Evolutionary conservation across 2,888 invertebrate genomes (phyloP).

Genomic region (Drosophila tripunctata): DNA sequence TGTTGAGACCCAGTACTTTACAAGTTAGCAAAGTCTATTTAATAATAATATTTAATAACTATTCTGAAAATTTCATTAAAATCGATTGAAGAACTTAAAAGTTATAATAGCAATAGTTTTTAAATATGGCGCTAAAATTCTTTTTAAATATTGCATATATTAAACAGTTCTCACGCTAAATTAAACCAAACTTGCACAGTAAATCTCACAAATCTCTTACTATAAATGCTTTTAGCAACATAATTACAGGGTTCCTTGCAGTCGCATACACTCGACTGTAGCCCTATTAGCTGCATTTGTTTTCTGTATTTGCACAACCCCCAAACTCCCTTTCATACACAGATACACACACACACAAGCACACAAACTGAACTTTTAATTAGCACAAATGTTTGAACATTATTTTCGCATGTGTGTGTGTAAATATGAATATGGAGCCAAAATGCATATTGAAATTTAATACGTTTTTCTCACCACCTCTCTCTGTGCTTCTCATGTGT

Average conservation of each 20-base stretch:
- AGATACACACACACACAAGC: slow-evolving; percentile 15
- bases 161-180: no score
- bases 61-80: no score
- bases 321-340: slow-evolving; percentile 12
- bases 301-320: slow-evolving; percentile 17
- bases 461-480: slow-evolving; percentile 27
- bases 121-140: no score
- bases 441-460: slow-evolving; percentile 52
- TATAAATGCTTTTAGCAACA: no score
- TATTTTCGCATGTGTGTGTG: slow-evolving; percentile 63
- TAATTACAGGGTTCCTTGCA: not conserved
- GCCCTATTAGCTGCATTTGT: slow-evolving; percentile 35
- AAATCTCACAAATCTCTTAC: no score
- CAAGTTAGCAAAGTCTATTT: no score
- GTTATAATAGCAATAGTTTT: no score
- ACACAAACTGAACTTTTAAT: slow-evolving; percentile 63
- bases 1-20: slow-evolving; percentile 5
- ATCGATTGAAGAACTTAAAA: no score
- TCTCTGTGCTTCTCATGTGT: no score
- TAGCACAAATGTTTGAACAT: slow-evolving; percentile 75
- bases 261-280: not conserved
- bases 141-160: no score
- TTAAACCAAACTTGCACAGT: no score
- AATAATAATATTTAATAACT: no score
- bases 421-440: slow-evolving; percentile 52